A percentile compares a stretch with the other conserved stretches of the same genome.
These are phyloP conservation scores for Drosophila mayaguana DNA, from an alignment of 2,888 invertebrate species.

Conservation along the genomic window DNA sequence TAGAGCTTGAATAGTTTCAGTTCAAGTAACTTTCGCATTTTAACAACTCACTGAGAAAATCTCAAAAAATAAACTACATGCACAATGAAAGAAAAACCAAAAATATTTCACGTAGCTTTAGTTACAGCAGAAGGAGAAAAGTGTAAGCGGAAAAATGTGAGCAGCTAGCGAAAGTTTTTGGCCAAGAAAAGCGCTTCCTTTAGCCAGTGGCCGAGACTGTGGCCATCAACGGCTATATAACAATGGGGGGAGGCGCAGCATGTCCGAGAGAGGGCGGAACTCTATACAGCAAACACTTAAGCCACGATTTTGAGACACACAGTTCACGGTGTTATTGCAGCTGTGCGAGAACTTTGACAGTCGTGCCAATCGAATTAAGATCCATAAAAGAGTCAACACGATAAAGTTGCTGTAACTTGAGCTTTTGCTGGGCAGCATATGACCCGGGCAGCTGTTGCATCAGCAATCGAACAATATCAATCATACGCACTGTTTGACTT, in stretches of 20 bases:
- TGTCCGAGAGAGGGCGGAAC: background rate
- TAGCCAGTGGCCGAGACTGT: constrained; percentile 38
- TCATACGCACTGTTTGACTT: constrained; percentile 70
- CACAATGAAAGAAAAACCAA: constrained; percentile 11
- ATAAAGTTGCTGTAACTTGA: constrained; percentile 35
- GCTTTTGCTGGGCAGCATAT: background rate
- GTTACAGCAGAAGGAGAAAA: constrained; percentile 16
- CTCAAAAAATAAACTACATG: constrained; percentile 17
- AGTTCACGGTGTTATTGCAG: constrained; percentile 33
- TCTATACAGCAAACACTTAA: constrained; percentile 46
- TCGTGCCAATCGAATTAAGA: constrained; percentile 59
- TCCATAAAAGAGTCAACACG: constrained; percentile 64
- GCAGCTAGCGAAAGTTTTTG: constrained; percentile 59
- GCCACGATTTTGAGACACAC: constrained; percentile 34
- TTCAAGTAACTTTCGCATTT: constrained; percentile 21
- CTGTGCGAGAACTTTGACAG: constrained; percentile 37
- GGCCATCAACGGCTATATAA: constrained; percentile 48
- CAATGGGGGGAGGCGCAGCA: constrained; percentile 34
- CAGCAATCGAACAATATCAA: constrained; percentile 62
- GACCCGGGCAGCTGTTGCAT: constrained; percentile 33
- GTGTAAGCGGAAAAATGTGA: constrained; percentile 46
- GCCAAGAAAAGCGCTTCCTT: constrained; percentile 7
- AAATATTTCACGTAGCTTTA: constrained; percentile 27
- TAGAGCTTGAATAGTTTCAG: constrained; percentile 29
- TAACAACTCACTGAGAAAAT: constrained; percentile 28